Percentiles rank a stretch among this genome's conserved stretches.
phyloP scores from a whole-genome alignment of 2,888 invertebrate species.

The Phyto melanocephala region DNA sequence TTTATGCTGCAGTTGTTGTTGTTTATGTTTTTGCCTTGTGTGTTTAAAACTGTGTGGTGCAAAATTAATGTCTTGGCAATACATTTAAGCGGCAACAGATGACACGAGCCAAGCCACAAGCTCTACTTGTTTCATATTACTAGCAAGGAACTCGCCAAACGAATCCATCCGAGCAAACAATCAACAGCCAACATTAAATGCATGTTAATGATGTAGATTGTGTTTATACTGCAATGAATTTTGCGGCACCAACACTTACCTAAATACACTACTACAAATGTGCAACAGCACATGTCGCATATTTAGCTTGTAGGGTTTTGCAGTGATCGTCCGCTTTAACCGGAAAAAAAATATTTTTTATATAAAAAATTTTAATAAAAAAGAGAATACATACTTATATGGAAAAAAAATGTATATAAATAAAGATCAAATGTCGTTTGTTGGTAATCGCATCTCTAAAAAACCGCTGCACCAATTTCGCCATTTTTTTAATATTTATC shows the following conservation, averaged over 20 bases:
- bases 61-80: constrained; percentile 64
- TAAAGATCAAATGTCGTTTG: too few relatives aligned
- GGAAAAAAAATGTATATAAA: too few relatives aligned
- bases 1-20: background rate
- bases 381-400: too few relatives aligned
- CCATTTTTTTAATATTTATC: too few relatives aligned
- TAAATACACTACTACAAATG: too few relatives aligned
- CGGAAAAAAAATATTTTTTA: too few relatives aligned
- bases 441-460: too few relatives aligned
- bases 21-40: background rate
- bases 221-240: constrained; percentile 29
- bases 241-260: background rate
- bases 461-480: too few relatives aligned
- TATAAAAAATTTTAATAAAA: too few relatives aligned
- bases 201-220: constrained; percentile 48
- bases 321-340: too few relatives aligned
- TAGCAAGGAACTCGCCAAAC: constrained; percentile 8
- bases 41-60: constrained; percentile 52
- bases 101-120: constrained; percentile 65
- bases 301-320: too few relatives aligned
- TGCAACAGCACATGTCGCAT: too few relatives aligned
- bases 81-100: constrained; percentile 64
- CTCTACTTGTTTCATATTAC: constrained; percentile 3
- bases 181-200: constrained; percentile 44
- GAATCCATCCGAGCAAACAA: constrained; percentile 13